phyloP scores from a whole-genome alignment of 2,888 invertebrate genomes.

The Synanthedon vespiformis region DNA sequence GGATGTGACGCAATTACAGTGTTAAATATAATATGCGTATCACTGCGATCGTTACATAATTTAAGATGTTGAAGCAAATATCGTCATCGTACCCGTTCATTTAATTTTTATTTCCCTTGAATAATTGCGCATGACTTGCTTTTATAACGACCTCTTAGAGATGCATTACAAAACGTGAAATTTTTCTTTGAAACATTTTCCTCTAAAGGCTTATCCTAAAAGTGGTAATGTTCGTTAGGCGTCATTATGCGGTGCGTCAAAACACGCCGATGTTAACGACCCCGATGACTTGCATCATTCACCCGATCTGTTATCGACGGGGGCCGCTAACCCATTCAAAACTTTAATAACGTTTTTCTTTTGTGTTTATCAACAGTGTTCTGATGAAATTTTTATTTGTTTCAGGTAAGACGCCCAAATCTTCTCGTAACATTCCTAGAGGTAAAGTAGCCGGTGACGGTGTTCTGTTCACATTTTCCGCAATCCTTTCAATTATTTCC shows the following conservation, averaged over 20 bases:
- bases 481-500: too few relatives aligned
- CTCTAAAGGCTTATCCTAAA: slow-evolving; percentile 4
- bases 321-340: slow-evolving; percentile 20
- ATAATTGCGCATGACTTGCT: slow-evolving; percentile 7
- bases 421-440: background rate
- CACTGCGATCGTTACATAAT: background rate
- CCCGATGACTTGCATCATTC: slow-evolving; percentile 55
- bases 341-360: slow-evolving; percentile 4
- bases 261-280: slow-evolving; percentile 51
- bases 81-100: background rate
- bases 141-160: slow-evolving; percentile 11
- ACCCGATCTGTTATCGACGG: slow-evolving; percentile 43
- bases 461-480: too few relatives aligned
- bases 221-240: slow-evolving; percentile 10
- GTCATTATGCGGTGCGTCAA: slow-evolving; percentile 45
- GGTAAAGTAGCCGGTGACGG: too few relatives aligned
- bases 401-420: slow-evolving; percentile 14
- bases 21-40: slow-evolving; percentile 5
- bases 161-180: slow-evolving; percentile 14
- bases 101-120: background rate
- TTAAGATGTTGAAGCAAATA: background rate
- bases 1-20: slow-evolving; percentile 16
- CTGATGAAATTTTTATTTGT: slow-evolving; percentile 10
- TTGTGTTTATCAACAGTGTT: slow-evolving; percentile 2
- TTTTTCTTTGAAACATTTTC: slow-evolving; percentile 9